Evolutionary conservation across 2,888 invertebrate genomes (phyloP).

Genomic region (Drosophila phalerata): DNA sequence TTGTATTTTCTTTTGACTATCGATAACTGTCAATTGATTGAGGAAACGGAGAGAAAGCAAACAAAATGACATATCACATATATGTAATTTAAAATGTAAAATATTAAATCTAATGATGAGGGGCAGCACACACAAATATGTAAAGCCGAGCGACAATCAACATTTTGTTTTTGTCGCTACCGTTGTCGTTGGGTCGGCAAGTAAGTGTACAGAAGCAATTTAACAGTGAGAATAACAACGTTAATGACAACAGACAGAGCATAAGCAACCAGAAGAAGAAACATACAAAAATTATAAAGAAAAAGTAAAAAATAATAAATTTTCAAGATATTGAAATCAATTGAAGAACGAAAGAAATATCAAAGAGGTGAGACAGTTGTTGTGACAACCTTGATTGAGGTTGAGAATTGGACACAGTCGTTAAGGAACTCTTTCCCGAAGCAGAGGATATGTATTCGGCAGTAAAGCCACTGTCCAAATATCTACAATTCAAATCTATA

Average conservation of each 20-base stretch:
- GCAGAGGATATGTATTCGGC: constrained; percentile 88
- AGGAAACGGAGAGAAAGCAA: background rate
- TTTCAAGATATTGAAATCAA: constrained; percentile 3
- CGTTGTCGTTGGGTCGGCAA: constrained; percentile 38
- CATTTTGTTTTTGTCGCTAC: constrained; percentile 51
- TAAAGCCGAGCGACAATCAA: constrained; percentile 62
- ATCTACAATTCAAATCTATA: constrained; percentile 88
- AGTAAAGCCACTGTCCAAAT: constrained; percentile 87
- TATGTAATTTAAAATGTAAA: constrained; percentile 39
- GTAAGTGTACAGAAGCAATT: constrained; percentile 11
- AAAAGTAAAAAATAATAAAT: constrained; percentile 3
- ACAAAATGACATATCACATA: constrained; percentile 29
- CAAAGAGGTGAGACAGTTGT: background rate
- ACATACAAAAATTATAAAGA: constrained; percentile 3
- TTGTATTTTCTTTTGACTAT: constrained; percentile 5
- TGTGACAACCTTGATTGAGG: background rate
- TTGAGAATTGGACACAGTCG: constrained; percentile 62
- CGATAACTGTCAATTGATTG: constrained; percentile 7
- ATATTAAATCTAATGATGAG: constrained; percentile 56
- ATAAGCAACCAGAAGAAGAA: background rate
- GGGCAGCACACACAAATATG: constrained; percentile 59
- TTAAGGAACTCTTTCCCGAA: constrained; percentile 67
- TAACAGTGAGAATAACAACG: constrained; percentile 8
- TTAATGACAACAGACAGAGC: constrained; percentile 1
- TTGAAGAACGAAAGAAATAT: background rate